Base-by-base conservation (phyloP, 1,140 invertebrate genomes). In the Helicorthomorpha holstii region DNA sequence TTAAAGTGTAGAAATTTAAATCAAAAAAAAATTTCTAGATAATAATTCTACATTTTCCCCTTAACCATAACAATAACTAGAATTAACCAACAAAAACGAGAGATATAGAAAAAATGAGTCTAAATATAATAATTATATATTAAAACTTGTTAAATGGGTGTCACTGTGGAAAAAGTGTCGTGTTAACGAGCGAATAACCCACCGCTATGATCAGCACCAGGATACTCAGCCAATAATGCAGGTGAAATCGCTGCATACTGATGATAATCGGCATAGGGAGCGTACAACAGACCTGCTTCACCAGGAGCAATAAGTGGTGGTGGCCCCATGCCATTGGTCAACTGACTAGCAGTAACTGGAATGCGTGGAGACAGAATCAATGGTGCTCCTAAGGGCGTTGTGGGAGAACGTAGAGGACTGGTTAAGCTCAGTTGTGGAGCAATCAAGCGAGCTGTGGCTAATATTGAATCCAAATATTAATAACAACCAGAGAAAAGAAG, bases 211-310 rank as follows among this genome's bases (percentile, higher is more conserved):
- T 79, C 75, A 62, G 77, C 73, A 60, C 78, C 75, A 59, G 83
- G 78, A 73, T 89, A 89, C 65, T 87, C 85, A 60, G 83, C 81
- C 60, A 88, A 76, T 58, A 90, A 75, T 51, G 85, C 84, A 49
- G 84, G 81, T 27, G 80, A 79, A 50, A 90, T 72, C 29, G 86
- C 85, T 19, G 85, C 83, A 68, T 90, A 91, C 66, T 88, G 88
- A 63, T 81, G 78, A 69, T 88, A 89, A 59, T 89, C 62, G 49
- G 79, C 80, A 62, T 89, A 91, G 1, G 85, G 84, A 16, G 79
- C 75, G 68, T 83, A 83, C 59, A 83, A 78, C 58, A 83, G 74
- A 61, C 80, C 72, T 78, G 73, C 58, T 77, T 76, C 61, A 68
- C 73, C 79, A 66, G 69, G 81, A 61, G 67, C 74, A 57, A 73